These are phyloP conservation scores for Megalopta genalis DNA, from an alignment of 1,140 invertebrate genomes.

Conservation along the genomic window DNA sequence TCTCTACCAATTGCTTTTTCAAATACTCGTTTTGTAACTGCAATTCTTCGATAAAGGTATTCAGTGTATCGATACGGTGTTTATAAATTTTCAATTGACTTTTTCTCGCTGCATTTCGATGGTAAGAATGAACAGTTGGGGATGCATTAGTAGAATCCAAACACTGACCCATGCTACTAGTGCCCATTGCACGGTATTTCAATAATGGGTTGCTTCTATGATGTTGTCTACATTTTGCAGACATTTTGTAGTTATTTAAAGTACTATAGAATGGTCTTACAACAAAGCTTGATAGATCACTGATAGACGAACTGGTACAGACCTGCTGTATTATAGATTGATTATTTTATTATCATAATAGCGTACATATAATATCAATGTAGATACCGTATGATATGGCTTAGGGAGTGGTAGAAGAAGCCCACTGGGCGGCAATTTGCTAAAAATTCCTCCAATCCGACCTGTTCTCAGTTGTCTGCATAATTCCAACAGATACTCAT, in stretches of 20 bases:
- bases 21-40: conserved; percentile 63
- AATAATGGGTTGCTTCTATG: conserved; percentile 9
- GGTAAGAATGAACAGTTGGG: conserved; percentile 20
- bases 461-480: conserved; percentile 69
- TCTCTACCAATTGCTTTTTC: conserved; percentile 56
- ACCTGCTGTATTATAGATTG: conserved; percentile 41
- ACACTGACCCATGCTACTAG: neutral
- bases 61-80: conserved; percentile 55
- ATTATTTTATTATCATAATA: conserved; percentile 6
- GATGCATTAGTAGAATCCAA: neutral
- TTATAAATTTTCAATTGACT: conserved; percentile 46
- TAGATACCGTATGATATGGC: conserved; percentile 51
- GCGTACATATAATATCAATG: conserved; percentile 18
- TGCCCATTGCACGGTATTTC: conserved; percentile 6
- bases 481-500: conserved; percentile 74
- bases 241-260: conserved; percentile 8
- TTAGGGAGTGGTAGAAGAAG: conserved; percentile 52
- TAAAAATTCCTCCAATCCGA: conserved; percentile 70
- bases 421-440: conserved; percentile 65
- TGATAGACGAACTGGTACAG: conserved; percentile 56
- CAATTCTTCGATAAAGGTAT: conserved; percentile 52
- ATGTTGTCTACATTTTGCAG: conserved; percentile 9
- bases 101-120: conserved; percentile 31
- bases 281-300: conserved; percentile 52
- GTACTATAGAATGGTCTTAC: conserved; percentile 31